These are phyloP conservation scores for Camponotus fellah DNA, from an alignment of 2,888 invertebrate genomes.

Conservation along the genomic window DNA sequence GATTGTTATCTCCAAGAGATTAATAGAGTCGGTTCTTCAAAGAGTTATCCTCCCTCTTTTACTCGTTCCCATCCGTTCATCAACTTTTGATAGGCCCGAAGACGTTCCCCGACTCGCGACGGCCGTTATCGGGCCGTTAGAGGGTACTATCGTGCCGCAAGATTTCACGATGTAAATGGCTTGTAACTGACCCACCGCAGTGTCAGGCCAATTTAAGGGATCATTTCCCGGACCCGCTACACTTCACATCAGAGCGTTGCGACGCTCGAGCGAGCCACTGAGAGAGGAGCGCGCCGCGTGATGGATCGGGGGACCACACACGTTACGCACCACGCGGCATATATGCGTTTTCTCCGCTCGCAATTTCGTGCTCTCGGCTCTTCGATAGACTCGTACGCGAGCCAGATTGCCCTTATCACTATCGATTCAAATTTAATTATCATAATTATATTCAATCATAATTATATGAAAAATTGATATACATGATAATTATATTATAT, in stretches of 20 bases:
- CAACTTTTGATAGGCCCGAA: not conserved
- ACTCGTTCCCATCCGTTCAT: not conserved
- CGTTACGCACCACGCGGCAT: conserved; percentile 56
- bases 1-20: not conserved
- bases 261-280: conserved; percentile 76
- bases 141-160: conserved; percentile 59
- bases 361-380: conserved; percentile 63
- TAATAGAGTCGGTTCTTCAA: not conserved
- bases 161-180: conserved; percentile 78
- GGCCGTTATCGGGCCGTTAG: not conserved
- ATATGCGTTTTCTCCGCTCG: conserved; percentile 59
- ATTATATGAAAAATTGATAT: not conserved
- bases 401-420: not conserved
- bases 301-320: conserved; percentile 81
- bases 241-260: conserved; percentile 77
- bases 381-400: not conserved
- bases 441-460: not conserved
- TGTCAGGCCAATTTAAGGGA: conserved; percentile 84
- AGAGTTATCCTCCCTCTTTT: not conserved
- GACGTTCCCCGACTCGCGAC: conserved; percentile 33
- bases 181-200: conserved; percentile 84
- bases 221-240: conserved; percentile 80
- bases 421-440: not conserved
- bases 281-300: conserved; percentile 70
- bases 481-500: too few species aligned